These are phyloP conservation scores for Oxytorus armatus DNA, from an alignment of 2,888 invertebrate species.

Conservation along the genomic window DNA sequence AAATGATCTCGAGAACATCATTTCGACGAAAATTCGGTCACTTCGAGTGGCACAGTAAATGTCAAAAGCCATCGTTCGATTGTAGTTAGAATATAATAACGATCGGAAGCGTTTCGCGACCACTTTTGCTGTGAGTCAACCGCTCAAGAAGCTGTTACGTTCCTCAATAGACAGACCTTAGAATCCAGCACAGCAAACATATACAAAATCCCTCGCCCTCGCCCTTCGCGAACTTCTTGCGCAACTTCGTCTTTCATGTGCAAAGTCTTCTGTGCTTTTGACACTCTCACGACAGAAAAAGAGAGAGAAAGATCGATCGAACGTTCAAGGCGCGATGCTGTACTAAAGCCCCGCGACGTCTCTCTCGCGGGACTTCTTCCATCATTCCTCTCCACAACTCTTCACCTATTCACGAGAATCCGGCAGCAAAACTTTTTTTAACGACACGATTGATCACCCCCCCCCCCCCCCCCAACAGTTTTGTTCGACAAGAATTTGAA, in stretches of 20 bases:
- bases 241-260: conserved; percentile 7
- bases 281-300: background rate
- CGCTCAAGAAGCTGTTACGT: too few relatives aligned
- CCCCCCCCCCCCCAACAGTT: too few relatives aligned
- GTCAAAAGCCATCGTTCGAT: too few relatives aligned
- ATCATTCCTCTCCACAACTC: background rate
- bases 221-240: too few relatives aligned
- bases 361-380: background rate
- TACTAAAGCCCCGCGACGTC: conserved; percentile 40
- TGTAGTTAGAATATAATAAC: too few relatives aligned
- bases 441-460: conserved; percentile 20
- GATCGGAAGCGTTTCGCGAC: too few relatives aligned
- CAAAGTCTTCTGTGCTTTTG: conserved; percentile 22
- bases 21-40: too few relatives aligned
- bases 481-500: background rate
- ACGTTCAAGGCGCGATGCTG: conserved; percentile 49
- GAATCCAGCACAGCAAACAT: background rate
- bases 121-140: too few relatives aligned
- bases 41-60: too few relatives aligned
- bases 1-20: too few relatives aligned
- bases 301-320: conserved; percentile 36
- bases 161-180: too few relatives aligned
- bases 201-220: too few relatives aligned
- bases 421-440: conserved; percentile 35
- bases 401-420: background rate